phyloP scores from a whole-genome alignment of 1,140 invertebrate species.

The Bombus cullumanus region DNA sequence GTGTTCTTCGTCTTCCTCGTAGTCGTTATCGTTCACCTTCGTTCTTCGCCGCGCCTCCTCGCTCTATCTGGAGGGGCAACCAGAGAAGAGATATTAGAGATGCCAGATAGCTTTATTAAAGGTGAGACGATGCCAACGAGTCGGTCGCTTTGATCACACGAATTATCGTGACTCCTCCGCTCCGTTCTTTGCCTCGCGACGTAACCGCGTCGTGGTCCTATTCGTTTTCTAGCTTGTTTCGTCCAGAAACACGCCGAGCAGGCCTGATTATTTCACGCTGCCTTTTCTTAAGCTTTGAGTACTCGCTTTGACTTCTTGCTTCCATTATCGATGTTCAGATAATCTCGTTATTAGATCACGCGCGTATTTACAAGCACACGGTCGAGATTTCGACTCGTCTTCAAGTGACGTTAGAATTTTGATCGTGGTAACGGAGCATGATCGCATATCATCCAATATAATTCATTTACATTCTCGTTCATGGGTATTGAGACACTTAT shows the following conservation, averaged over 20 bases:
- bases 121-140: slow-evolving; percentile 71
- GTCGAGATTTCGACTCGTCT: neutral
- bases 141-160: slow-evolving; percentile 77
- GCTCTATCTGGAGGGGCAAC: slow-evolving; percentile 24
- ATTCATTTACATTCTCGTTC: too few relatives aligned
- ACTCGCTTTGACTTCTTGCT: neutral
- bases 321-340: neutral
- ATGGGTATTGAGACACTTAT: too few relatives aligned
- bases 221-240: slow-evolving; percentile 30
- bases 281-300: neutral
- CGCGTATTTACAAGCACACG: too few relatives aligned
- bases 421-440: too few relatives aligned
- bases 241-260: neutral
- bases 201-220: neutral
- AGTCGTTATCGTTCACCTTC: slow-evolving; percentile 10
- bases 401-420: too few relatives aligned
- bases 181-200: slow-evolving; percentile 11
- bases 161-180: slow-evolving; percentile 67
- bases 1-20: neutral
- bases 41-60: slow-evolving; percentile 9
- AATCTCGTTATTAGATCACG: neutral
- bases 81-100: slow-evolving; percentile 73
- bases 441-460: too few relatives aligned
- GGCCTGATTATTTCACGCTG: slow-evolving; percentile 35
- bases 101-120: slow-evolving; percentile 78